A percentile compares a stretch with the other conserved stretches of the same genome.
Conservation (phyloP, 1,140 invertebrate species). For the Ctenoplectra terminalis region DNA sequence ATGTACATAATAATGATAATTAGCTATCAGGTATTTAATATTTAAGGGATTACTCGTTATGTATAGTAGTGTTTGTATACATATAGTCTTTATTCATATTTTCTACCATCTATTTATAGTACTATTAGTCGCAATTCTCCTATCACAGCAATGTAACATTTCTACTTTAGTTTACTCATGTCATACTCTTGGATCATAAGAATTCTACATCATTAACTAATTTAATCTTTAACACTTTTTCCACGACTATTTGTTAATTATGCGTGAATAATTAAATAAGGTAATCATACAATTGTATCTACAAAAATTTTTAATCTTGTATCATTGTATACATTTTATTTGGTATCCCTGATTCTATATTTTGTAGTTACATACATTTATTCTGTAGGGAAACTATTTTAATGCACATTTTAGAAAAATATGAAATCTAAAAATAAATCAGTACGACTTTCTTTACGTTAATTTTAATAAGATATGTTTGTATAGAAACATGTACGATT, state of each 20-base stretch:
- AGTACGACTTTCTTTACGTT: constrained; percentile 41
- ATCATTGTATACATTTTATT: constrained; percentile 48
- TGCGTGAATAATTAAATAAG: constrained; percentile 1
- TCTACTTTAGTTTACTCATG: constrained; percentile 49
- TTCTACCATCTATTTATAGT: constrained; percentile 33
- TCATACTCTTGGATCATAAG: constrained; percentile 55
- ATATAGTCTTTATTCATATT: constrained; percentile 21
- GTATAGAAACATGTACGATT: constrained; percentile 24
- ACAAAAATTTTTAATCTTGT: constrained; percentile 27
- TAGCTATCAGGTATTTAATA: constrained; percentile 7
- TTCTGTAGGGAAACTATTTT: constrained; percentile 16
- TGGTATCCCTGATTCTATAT: constrained; percentile 29
- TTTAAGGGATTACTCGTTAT: constrained; percentile 17
- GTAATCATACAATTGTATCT: constrained; percentile 27
- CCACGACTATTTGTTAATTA: constrained; percentile 27
- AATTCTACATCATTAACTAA: constrained; percentile 25
- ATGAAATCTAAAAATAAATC: constrained; percentile 49
- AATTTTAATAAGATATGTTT: constrained; percentile 30
- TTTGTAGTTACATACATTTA: constrained; percentile 51
- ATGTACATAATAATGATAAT: constrained; percentile 31
- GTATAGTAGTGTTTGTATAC: constrained; percentile 4
- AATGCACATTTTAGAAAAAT: constrained; percentile 49
- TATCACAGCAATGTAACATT: constrained; percentile 4
- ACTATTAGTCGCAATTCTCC: not conserved
- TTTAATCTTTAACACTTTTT: constrained; percentile 18